A percentile compares a stretch with the other conserved stretches of the same genome.
phyloP scores from a whole-genome alignment of 2,797 vertebrate species.

The Danio choprae region DNA sequence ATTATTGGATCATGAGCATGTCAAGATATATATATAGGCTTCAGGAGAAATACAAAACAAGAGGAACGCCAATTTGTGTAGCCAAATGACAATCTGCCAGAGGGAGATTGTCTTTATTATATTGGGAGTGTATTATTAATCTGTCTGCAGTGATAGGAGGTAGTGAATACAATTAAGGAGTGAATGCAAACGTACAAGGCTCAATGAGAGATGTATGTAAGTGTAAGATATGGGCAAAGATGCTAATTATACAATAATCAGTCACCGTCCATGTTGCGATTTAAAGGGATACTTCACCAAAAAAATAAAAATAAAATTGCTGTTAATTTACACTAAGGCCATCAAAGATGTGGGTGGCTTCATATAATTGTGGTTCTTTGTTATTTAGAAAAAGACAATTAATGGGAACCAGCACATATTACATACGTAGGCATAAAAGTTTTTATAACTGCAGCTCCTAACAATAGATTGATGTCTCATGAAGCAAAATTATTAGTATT shows the following conservation, averaged over 20 bases:
- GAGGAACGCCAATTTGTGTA: slow-evolving; percentile 3
- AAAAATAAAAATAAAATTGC: too few relatives aligned
- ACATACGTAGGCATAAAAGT: too few relatives aligned
- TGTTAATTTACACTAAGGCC: too few relatives aligned
- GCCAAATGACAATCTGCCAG: slow-evolving; percentile 30
- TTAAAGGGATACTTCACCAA: neutral
- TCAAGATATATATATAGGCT: neutral
- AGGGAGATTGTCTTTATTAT: slow-evolving; percentile 12
- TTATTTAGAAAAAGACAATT: too few relatives aligned
- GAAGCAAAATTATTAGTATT: too few relatives aligned
- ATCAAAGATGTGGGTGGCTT: too few relatives aligned
- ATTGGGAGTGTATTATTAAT: slow-evolving; percentile 16
- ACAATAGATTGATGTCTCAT: too few relatives aligned
- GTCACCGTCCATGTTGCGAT: neutral
- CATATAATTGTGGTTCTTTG: too few relatives aligned
- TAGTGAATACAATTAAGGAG: neutral
- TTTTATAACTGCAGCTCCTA: too few relatives aligned
- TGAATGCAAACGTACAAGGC: neutral
- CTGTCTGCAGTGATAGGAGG: slow-evolving; percentile 5
- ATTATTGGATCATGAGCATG: slow-evolving; percentile 19
- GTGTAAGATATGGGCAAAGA: neutral
- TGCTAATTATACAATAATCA: neutral
- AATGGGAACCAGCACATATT: too few relatives aligned
- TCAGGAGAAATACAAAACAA: neutral
- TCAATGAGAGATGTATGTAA: neutral